phyloP scores from a whole-genome alignment of 2,888 invertebrate genomes.

The Drepana falcataria region DNA sequence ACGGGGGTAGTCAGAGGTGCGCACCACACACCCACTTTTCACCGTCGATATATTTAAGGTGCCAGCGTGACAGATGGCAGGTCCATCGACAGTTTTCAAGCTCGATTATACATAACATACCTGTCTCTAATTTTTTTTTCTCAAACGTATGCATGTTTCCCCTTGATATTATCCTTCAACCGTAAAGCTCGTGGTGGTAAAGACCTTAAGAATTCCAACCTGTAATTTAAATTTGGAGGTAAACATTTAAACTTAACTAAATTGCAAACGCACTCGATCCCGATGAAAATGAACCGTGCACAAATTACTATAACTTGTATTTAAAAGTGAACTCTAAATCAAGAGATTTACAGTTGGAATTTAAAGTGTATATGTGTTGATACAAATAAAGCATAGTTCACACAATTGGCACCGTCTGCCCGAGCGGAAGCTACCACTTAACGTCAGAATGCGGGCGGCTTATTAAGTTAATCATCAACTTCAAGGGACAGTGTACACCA shows the following conservation, averaged over 20 bases:
- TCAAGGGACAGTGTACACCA: background rate
- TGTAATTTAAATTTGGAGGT: too few relatives aligned
- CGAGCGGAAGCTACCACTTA: constrained; percentile 54
- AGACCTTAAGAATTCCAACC: too few relatives aligned
- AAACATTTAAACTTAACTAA: background rate
- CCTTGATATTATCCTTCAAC: too few relatives aligned
- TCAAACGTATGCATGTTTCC: too few relatives aligned
- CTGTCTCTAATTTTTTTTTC: too few relatives aligned
- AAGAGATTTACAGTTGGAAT: constrained; percentile 3
- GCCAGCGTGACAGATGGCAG: too few relatives aligned
- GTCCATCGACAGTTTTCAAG: too few relatives aligned
- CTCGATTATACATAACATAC: too few relatives aligned
- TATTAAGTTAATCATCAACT: constrained; percentile 34
- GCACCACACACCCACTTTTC: too few relatives aligned
- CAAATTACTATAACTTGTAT: background rate
- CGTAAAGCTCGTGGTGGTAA: too few relatives aligned
- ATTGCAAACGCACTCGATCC: background rate
- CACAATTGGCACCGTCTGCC: constrained; percentile 53
- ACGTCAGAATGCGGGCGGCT: constrained; percentile 41
- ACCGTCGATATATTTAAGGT: too few relatives aligned
- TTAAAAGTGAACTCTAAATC: constrained; percentile 9
- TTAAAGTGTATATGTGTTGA: constrained; percentile 3
- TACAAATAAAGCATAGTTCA: constrained; percentile 42
- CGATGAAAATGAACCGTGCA: constrained; percentile 3
- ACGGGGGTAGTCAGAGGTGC: too few relatives aligned